These are phyloP conservation scores for Adineta ricciae DNA, from an alignment of 2,888 invertebrate genomes.

Conservation along the genomic window DNA sequence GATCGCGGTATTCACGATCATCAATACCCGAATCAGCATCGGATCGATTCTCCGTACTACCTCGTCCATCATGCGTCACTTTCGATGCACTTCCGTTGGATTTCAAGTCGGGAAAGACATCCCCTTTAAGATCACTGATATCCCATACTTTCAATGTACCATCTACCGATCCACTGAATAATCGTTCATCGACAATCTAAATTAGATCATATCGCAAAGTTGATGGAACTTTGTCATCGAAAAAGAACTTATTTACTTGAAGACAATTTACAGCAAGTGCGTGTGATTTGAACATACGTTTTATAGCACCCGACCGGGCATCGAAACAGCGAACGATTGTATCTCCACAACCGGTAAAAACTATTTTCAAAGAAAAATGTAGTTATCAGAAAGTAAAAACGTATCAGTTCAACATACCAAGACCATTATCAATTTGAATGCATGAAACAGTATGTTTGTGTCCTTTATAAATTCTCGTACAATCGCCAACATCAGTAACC, in stretches of 20 bases:
- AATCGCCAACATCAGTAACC: constrained; percentile 54
- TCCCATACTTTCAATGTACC: constrained; percentile 50
- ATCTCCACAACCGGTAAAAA: constrained; percentile 52
- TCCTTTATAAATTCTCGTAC: constrained; percentile 51
- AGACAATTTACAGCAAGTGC: constrained; percentile 47
- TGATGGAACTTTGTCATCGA: no score
- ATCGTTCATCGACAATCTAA: constrained; percentile 47
- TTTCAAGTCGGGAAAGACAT: not conserved
- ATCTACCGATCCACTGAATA: constrained; percentile 52
- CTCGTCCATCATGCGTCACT: not conserved
- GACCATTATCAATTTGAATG: constrained; percentile 50
- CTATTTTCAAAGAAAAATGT: constrained; percentile 39
- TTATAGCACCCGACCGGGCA: constrained; percentile 49
- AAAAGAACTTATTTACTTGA: constrained; percentile 40
- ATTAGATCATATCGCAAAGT: not conserved
- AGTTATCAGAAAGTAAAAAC: not conserved
- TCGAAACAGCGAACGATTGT: constrained; percentile 48
- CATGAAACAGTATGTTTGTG: constrained; percentile 52
- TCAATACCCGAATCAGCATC: constrained; percentile 32
- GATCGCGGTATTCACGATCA: constrained; percentile 25
- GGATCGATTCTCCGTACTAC: constrained; percentile 19
- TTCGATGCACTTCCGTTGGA: not conserved
- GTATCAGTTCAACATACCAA: constrained; percentile 44
- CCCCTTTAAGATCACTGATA: constrained; percentile 40
- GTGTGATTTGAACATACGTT: constrained; percentile 48